Evolutionary conservation across 2,113 vertebrate species (phyloP).

Genomic region (Anguilla japonica): DNA sequence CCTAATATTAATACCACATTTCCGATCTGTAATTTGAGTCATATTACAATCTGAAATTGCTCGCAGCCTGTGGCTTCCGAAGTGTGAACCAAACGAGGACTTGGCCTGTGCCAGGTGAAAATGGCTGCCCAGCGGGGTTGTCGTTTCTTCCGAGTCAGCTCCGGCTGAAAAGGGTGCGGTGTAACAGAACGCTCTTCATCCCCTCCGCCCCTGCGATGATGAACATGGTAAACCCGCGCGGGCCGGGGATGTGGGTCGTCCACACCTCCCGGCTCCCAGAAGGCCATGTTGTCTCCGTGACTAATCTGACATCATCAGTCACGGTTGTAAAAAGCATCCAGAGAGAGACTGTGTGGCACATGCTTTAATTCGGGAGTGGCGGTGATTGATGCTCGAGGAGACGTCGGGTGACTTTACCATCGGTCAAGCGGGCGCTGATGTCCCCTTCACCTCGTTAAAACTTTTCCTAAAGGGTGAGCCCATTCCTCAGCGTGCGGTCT

Average conservation of each 20-base stretch:
- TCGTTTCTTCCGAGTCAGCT: neutral
- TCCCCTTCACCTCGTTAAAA: conserved; percentile 55
- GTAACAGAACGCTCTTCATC: neutral
- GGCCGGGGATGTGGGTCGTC: conserved; percentile 10
- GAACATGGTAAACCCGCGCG: conserved; percentile 35
- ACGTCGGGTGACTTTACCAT: conserved; percentile 58
- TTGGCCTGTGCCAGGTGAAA: conserved; percentile 49
- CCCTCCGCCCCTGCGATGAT: neutral
- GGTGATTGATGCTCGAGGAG: conserved; percentile 62
- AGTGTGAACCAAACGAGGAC: conserved; percentile 44
- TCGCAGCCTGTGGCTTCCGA: conserved; percentile 42
- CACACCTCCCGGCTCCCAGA: conserved; percentile 43
- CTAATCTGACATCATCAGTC: neutral
- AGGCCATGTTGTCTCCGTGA: conserved; percentile 22
- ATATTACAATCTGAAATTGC: conserved; percentile 52
- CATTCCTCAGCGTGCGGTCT: conserved; percentile 34
- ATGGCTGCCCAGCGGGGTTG: neutral
- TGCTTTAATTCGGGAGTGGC: conserved; percentile 57
- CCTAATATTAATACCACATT: conserved; percentile 85
- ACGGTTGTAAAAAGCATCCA: neutral
- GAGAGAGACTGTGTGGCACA: conserved; percentile 35
- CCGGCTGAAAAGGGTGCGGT: neutral
- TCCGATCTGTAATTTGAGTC: conserved; percentile 52
- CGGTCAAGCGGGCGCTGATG: conserved; percentile 56
- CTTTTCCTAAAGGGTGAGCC: conserved; percentile 47